These are phyloP conservation scores for Helicoverpa assulta DNA, from an alignment of 2,888 invertebrate genomes.

Conservation along the genomic window DNA sequence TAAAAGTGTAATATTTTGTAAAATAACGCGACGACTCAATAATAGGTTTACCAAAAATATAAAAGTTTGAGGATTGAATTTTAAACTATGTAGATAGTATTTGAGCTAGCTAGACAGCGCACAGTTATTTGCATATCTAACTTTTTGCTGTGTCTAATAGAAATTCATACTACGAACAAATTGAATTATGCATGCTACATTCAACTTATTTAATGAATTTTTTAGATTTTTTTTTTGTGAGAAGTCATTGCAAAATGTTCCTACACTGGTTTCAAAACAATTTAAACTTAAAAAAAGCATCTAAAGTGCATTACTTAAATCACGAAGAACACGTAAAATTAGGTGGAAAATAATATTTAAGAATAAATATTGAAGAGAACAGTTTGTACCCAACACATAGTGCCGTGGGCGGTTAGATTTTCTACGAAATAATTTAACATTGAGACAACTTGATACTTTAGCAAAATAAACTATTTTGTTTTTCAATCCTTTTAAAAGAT, in stretches of 20 bases:
- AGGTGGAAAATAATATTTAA: no score
- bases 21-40: slow-evolving; percentile 9
- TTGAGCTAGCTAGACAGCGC: slow-evolving; percentile 27
- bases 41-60: slow-evolving; percentile 17
- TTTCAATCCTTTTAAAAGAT: background rate
- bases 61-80: slow-evolving; percentile 31
- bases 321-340: no score
- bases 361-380: no score
- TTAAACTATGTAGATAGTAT: slow-evolving; percentile 26
- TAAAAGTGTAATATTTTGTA: slow-evolving; percentile 1
- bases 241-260: background rate
- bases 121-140: slow-evolving; percentile 54
- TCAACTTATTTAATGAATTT: slow-evolving; percentile 39
- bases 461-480: background rate
- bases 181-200: slow-evolving; percentile 40
- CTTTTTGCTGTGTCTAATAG: slow-evolving; percentile 51
- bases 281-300: background rate
- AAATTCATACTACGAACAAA: slow-evolving; percentile 41
- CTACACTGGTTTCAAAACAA: background rate
- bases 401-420: no score
- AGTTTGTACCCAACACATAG: no score
- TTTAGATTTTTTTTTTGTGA: background rate
- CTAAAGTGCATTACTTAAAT: no score
- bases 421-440: background rate
- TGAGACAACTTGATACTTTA: background rate